Evolutionary conservation across 2,113 vertebrate genomes (phyloP), one percentile per base, ranked within the genome.

Genomic region (Cynopterus brachyotis): DNA sequence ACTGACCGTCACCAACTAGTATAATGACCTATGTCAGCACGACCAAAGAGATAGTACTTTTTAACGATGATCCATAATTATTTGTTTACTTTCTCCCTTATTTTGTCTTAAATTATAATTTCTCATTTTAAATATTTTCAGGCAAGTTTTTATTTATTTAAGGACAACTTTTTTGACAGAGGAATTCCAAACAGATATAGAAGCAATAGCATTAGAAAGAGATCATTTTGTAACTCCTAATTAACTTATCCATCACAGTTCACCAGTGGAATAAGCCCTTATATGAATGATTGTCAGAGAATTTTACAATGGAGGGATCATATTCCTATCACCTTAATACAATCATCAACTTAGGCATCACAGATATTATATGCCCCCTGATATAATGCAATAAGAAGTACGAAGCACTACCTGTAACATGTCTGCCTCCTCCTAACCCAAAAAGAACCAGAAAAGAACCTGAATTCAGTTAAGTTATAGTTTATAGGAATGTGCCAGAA

Each of bases 81-180:
- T 26, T 55, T 69, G 12, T 50, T 75, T 92, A 24, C 75, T 72
- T 57, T 66, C 67, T 60, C 69, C 19, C 40, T 87, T 30, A 35
- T 24, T 84, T 91, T 76, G 57, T 82, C 85, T 92, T 75, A 47
- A 66, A 62, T 91, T 93, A 94, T 2, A 72, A 42, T 47, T 73
- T 96, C 62, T 95, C 82, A 95, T 66, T 92, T 70, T 89, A 92
- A 90, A 76, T 82, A 67, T 32, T 93, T 80, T 81, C 72, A 53
- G 15, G 5, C 26, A 70, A 35, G 32, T 2, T 82, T 91, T 47
- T 82, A 82, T 47, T 70, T 84, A 70, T 15, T 70, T 55, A 83
- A 84, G 17, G 17, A 17, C 6, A 73, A 60, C 37, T 89, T 81
- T 72, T 73, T 85, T 26, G 90, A 87, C 35, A 78, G 32, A 92